A percentile compares a stretch with the other conserved stretches of the same genome.
Conservation (phyloP, 2,797 vertebrate genomes). For the Sebastes hopkinsi region DNA sequence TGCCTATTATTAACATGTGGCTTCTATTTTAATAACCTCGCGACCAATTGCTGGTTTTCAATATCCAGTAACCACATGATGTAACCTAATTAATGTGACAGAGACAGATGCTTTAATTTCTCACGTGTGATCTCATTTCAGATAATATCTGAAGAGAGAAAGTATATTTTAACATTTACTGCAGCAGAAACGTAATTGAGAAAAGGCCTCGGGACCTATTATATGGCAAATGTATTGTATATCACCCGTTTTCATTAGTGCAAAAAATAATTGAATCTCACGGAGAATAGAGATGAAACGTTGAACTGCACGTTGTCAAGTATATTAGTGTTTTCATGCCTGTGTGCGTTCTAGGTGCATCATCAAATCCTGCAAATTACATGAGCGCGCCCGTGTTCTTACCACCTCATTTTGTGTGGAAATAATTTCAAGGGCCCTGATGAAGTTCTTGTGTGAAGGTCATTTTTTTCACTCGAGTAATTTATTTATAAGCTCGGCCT, state of each 20-base stretch:
- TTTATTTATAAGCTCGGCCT: conserved; percentile 56
- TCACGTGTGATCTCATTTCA: conserved; percentile 37
- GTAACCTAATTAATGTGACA: conserved; percentile 67
- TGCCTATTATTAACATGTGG: conserved; percentile 61
- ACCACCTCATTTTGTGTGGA: conserved; percentile 2
- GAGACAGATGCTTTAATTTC: conserved; percentile 59
- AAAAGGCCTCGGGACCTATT: neutral
- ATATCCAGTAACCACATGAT: conserved; percentile 39
- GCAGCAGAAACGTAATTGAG: conserved; percentile 2
- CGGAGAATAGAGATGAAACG: neutral
- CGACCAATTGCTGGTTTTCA: conserved; percentile 39
- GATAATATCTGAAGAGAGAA: conserved; percentile 60
- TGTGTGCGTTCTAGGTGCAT: neutral
- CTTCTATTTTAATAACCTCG: conserved; percentile 66
- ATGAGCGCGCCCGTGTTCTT: neutral
- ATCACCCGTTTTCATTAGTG: neutral
- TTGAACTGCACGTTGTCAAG: neutral
- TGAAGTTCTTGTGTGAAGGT: conserved; percentile 34
- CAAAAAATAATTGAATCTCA: neutral
- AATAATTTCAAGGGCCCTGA: conserved; percentile 15
- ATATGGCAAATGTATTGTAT: neutral
- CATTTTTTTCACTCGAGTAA: conserved; percentile 29
- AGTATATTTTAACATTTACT: conserved; percentile 28
- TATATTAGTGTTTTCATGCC: neutral
- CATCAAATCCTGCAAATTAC: neutral